Percentiles rank a stretch among this genome's conserved stretches.
phyloP scores from a whole-genome alignment of 2,113 vertebrate species.

The Dendropsophus ebraccatus region DNA sequence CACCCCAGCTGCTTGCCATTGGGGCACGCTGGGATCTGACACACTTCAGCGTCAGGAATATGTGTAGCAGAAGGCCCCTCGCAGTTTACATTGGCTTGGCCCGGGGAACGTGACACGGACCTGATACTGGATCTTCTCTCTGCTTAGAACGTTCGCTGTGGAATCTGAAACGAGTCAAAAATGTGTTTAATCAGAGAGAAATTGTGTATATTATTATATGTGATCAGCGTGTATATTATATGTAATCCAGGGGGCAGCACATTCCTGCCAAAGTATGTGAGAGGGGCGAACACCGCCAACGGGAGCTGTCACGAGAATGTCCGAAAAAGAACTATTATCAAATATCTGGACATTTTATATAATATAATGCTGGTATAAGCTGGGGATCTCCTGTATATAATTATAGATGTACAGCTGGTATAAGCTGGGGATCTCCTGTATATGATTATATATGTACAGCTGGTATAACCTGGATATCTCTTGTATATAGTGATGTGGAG shows the following conservation, averaged over 20 bases:
- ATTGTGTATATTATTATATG: constrained; percentile 29
- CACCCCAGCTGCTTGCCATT: not conserved
- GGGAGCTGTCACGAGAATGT: not conserved
- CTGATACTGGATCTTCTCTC: constrained; percentile 9
- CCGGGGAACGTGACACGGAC: not conserved
- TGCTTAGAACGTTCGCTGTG: not conserved
- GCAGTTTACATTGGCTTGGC: constrained; percentile 4
- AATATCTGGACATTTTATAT: too few species aligned
- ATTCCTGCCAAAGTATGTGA: not conserved
- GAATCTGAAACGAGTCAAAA: not conserved
- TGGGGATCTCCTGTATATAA: not conserved
- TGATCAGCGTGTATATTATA: not conserved
- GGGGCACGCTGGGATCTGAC: not conserved
- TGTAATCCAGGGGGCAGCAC: not conserved
- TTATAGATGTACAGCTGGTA: too few species aligned
- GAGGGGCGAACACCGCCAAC: not conserved
- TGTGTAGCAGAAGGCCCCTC: not conserved
- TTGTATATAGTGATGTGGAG: too few species aligned
- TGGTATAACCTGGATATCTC: too few species aligned
- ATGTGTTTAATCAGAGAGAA: too few species aligned
- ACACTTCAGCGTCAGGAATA: constrained; percentile 1
- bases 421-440: too few species aligned
- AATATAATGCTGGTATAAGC: not conserved
- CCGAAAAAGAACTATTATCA: not conserved
- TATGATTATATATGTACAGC: too few species aligned